phyloP scores from a whole-genome alignment of 2,888 invertebrate species.

The Hypolimnas misippus region DNA sequence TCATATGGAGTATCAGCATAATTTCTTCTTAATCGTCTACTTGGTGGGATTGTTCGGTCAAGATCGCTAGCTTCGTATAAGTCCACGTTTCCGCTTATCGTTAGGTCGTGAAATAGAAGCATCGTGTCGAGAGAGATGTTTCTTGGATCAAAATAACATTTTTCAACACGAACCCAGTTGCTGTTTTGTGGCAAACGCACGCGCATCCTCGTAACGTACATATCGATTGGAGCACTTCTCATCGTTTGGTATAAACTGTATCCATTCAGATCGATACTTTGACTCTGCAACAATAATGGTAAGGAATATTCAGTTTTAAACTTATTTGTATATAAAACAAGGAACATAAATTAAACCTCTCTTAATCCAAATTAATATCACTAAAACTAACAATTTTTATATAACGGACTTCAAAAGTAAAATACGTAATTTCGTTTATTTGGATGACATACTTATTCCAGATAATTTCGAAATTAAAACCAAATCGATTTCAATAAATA shows the following conservation, averaged over 20 bases:
- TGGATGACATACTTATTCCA: too few relatives aligned
- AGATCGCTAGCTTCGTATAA: slow-evolving; percentile 77
- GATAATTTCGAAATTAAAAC: too few relatives aligned
- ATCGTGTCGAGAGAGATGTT: slow-evolving; percentile 90
- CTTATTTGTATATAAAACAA: too few relatives aligned
- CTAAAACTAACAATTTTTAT: not conserved
- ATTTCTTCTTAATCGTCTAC: slow-evolving; percentile 60
- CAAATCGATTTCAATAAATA: too few relatives aligned
- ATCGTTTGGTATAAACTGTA: slow-evolving; percentile 87
- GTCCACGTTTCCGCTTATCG: slow-evolving; percentile 90
- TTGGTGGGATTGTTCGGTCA: slow-evolving; percentile 63
- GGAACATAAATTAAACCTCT: slow-evolving; percentile 6
- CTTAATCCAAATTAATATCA: not conserved
- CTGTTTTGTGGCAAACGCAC: slow-evolving; percentile 87
- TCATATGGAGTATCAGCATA: slow-evolving; percentile 71
- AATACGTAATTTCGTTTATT: too few relatives aligned
- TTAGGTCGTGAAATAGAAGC: slow-evolving; percentile 90
- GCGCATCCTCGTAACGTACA: slow-evolving; percentile 88
- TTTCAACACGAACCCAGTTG: slow-evolving; percentile 89
- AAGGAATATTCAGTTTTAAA: not conserved
- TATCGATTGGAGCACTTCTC: slow-evolving; percentile 85
- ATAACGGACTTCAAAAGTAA: not conserved
- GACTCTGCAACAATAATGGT: slow-evolving; percentile 63
- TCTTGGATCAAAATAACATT: slow-evolving; percentile 89
- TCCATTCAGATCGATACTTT: slow-evolving; percentile 84